phyloP scores from a whole-genome alignment of 2,113 vertebrate genomes.

The Thamnophis sirtalis region DNA sequence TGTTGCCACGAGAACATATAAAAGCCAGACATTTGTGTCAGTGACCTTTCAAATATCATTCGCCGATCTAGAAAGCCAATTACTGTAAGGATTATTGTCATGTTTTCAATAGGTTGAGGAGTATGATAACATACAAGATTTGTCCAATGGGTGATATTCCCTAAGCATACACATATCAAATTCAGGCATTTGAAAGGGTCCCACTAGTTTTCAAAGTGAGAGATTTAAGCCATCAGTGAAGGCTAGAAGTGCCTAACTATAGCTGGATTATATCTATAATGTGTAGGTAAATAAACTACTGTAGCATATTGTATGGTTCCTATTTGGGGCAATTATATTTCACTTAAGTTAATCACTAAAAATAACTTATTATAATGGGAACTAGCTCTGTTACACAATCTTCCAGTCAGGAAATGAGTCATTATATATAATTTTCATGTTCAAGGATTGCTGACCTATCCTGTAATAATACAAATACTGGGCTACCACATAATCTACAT shows the following conservation, averaged over 20 bases:
- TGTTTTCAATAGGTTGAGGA: constrained; percentile 15
- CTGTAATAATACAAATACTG: constrained; percentile 48
- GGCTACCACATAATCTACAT: constrained; percentile 28
- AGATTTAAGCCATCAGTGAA: neutral
- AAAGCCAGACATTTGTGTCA: constrained; percentile 65
- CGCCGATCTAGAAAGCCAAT: constrained; percentile 48
- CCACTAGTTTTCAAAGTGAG: neutral
- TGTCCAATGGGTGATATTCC: constrained; percentile 13
- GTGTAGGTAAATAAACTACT: constrained; percentile 46
- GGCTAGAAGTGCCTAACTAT: neutral
- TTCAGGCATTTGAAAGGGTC: neutral
- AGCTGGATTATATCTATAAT: neutral
- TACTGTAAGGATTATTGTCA: constrained; percentile 39
- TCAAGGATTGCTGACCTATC: constrained; percentile 45
- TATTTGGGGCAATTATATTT: constrained; percentile 52
- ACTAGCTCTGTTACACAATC: constrained; percentile 52
- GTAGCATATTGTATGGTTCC: constrained; percentile 29
- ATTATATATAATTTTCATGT: constrained; percentile 57
- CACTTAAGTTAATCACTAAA: constrained; percentile 54
- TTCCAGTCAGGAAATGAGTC: constrained; percentile 56
- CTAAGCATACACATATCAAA: neutral
- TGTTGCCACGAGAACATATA: constrained; percentile 62
- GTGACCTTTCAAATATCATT: constrained; percentile 64
- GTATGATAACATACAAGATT: constrained; percentile 10
- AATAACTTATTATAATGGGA: constrained; percentile 54